Conservation (phyloP, 2,113 vertebrate genomes). For the Stigmatopora nigra region DNA sequence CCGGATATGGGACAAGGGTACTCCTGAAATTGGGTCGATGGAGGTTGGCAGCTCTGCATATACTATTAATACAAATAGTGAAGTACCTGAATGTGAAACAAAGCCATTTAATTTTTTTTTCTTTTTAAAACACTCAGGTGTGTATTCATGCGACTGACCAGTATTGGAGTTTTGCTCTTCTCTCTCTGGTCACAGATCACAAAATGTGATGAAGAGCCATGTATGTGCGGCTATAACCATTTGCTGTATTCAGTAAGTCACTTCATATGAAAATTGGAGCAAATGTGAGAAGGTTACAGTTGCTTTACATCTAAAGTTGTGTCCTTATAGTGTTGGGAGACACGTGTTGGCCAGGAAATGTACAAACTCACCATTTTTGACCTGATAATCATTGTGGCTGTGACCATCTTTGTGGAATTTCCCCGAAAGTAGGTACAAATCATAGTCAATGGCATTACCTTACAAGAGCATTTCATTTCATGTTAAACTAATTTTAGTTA, state of each 20-base stretch:
- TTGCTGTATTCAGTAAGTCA: slow-evolving; percentile 80
- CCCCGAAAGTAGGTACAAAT: slow-evolving; percentile 84
- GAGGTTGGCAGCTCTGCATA: no score
- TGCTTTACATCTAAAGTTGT: neutral
- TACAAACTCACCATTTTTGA: slow-evolving; percentile 97
- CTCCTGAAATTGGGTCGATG: no score
- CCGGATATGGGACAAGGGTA: no score
- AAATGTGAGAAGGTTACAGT: neutral
- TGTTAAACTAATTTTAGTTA: neutral
- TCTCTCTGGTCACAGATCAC: slow-evolving; percentile 87
- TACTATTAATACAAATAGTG: neutral
- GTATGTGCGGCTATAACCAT: slow-evolving; percentile 87
- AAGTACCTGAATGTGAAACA: neutral
- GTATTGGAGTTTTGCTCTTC: slow-evolving; percentile 82
- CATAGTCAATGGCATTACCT: neutral
- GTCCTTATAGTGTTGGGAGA: slow-evolving; percentile 86
- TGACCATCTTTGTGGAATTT: slow-evolving; percentile 82
- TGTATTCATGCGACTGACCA: slow-evolving; percentile 89
- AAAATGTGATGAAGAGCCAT: slow-evolving; percentile 54
- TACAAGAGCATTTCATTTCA: neutral
- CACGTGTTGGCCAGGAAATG: slow-evolving; percentile 93
- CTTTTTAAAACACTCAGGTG: slow-evolving; percentile 67
- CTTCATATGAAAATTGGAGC: neutral
- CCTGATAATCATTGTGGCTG: slow-evolving; percentile 81
- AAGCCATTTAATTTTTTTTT: neutral